phyloP scores from a whole-genome alignment of 2,888 invertebrate genomes.

The Holacanthella duospinosa region DNA sequence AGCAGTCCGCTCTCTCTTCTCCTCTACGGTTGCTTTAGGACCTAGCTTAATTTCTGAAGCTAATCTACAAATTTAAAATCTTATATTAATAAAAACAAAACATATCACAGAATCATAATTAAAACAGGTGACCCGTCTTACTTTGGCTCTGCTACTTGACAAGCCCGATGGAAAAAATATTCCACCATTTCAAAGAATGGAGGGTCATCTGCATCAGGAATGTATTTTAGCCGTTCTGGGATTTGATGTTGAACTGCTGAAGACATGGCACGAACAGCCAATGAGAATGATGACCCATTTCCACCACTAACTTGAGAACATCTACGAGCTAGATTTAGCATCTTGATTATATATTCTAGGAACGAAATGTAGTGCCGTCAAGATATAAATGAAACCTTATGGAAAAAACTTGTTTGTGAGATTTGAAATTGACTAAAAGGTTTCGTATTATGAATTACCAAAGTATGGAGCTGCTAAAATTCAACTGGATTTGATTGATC shows the following conservation, averaged over 20 bases:
- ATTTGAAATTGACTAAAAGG: too few species aligned
- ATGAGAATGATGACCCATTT: not conserved
- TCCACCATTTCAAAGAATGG: slow-evolving; percentile 97
- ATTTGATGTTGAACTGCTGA: slow-evolving; percentile 55
- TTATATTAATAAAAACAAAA: not conserved
- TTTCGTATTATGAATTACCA: too few species aligned
- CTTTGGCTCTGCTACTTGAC: slow-evolving; percentile 44
- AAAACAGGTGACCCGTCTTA: too few species aligned
- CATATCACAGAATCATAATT: too few species aligned
- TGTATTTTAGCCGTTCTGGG: slow-evolving; percentile 71
- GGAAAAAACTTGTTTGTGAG: too few species aligned
- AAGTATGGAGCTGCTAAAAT: too few species aligned
- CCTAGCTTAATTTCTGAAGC: slow-evolving; percentile 46
- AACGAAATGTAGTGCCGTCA: too few species aligned
- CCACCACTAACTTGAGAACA: not conserved
- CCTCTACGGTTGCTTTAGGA: slow-evolving; percentile 60
- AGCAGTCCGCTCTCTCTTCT: slow-evolving; percentile 83
- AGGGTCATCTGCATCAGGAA: slow-evolving; percentile 69
- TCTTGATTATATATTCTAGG: too few species aligned
- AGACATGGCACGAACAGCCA: slow-evolving; percentile 29
- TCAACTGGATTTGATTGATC: too few species aligned
- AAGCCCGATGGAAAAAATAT: slow-evolving; percentile 94
- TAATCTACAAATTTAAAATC: slow-evolving; percentile 3
- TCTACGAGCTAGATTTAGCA: not conserved
- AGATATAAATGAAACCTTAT: too few species aligned